A percentile compares a stretch with the other conserved stretches of the same genome.
Conservation (phyloP, 2,797 vertebrate species). For the Enteromius argenteus region DNA sequence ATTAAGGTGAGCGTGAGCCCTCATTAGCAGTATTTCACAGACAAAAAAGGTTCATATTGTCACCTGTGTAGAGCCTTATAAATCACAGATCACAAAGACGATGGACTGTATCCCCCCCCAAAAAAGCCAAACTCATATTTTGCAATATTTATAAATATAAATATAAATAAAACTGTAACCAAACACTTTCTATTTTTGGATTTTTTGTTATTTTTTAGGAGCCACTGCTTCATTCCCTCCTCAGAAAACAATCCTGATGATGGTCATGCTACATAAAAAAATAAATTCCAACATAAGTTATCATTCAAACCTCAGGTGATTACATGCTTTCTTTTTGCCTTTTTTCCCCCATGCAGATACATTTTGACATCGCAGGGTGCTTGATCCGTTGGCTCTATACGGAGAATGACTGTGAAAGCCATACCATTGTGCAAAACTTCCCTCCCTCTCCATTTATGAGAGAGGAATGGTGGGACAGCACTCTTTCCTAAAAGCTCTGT, state of each 20-base stretch:
- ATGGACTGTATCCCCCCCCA: too few relatives aligned
- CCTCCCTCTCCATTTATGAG: conserved; percentile 64
- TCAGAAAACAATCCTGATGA: neutral
- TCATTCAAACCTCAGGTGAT: neutral
- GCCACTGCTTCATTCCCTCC: neutral
- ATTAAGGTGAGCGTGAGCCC: neutral
- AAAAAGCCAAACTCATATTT: neutral
- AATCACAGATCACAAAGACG: neutral
- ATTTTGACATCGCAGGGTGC: conserved; percentile 12
- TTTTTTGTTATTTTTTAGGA: neutral
- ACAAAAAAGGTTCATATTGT: neutral
- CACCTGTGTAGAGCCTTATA: neutral
- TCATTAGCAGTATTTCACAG: neutral
- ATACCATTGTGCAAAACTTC: conserved; percentile 51
- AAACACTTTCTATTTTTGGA: neutral
- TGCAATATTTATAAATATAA: neutral
- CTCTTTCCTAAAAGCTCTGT: conserved; percentile 77
- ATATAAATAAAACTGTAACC: neutral
- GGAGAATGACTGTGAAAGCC: conserved; percentile 52
- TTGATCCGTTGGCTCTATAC: conserved; percentile 30
- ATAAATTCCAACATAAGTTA: neutral
- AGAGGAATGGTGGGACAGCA: conserved; percentile 67
- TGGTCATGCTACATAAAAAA: neutral
- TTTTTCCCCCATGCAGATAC: neutral
- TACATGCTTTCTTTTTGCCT: neutral